Base-by-base conservation (phyloP, 2,888 invertebrate species). In the Ceraclea dissimilis region DNA sequence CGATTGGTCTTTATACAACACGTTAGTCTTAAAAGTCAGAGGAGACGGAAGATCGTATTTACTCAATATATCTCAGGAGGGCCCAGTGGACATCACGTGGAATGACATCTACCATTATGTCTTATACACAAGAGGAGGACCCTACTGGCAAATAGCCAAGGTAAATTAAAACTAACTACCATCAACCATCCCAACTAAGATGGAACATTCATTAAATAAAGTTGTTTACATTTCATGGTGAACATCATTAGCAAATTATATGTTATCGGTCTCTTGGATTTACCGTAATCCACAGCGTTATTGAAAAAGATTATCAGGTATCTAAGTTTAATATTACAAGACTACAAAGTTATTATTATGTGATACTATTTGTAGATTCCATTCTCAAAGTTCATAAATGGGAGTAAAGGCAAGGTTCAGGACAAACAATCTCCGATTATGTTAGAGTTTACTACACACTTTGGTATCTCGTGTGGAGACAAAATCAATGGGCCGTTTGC, bases 41-140 rank as follows among this genome's bases (percentile, higher is more conserved):
- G 99, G 99, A 1, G 99, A 99, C 73, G 99, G 99, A 2, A 79
- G 99, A 55, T 83, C 85, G 1, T 99, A 98, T 71, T 73, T 90
- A 63, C 69, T 99, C 22, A 90, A 91, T 70, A 72, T 98, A 52
- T 79, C 84, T 49, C 79, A 83, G 0, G 84, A 85, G 65, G 90
- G 88, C 2, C 82, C 81, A 64, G 88, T 82, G 66, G 97, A 98
- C 70, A 71, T 94, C 22, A 79, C 81, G n/a, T 94, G 92, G 92
- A 86, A 92, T 69, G 93, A 96, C 71, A 79, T 88, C 16, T 93
- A 87, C 69, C 84, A 87, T 66, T 97, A 87, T 71, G 83, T 88
- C 0, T 73, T 99, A 2, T 93, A 85, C 68, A 99, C 99, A 0
- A 83, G 96, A 72, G 99, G 99, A 39, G 97, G 98, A 0, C 99